Conservation (phyloP, 2,113 vertebrate species). For the Toxostoma redivivum region DNA sequence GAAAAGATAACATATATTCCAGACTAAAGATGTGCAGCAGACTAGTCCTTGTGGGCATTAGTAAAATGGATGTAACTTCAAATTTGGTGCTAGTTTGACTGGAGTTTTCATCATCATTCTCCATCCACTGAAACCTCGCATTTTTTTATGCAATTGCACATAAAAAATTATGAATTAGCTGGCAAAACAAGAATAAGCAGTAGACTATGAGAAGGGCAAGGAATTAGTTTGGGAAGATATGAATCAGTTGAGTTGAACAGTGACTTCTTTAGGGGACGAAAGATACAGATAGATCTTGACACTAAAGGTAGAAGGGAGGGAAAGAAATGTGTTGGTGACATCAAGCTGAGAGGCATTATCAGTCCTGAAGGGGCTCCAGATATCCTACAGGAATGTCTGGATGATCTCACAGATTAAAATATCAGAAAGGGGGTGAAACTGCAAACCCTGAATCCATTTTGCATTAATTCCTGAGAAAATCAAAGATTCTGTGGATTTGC, state of each 20-base stretch:
- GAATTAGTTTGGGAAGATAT: not conserved
- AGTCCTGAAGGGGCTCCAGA: not conserved
- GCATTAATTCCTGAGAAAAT: not conserved
- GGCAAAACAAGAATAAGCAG: not conserved
- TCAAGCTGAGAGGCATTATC: not conserved
- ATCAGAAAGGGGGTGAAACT: not conserved
- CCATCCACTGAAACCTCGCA: not conserved
- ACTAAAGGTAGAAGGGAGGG: not conserved
- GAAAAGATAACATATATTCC: not conserved
- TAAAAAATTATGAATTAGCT: not conserved
- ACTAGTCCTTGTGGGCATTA: not conserved
- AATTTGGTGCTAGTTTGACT: not conserved
- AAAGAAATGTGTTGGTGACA: not conserved
- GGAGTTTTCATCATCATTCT: not conserved
- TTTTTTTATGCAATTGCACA: not conserved
- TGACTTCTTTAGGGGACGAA: not conserved
- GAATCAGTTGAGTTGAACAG: not conserved
- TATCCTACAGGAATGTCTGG: not conserved
- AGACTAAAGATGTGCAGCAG: not conserved
- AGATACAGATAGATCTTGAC: not conserved
- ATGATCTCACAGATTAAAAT: not conserved
- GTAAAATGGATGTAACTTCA: not conserved
- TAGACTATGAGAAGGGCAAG: not conserved
- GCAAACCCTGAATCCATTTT: not conserved
- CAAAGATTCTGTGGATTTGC: not conserved